These are phyloP conservation scores for Spilogale gracilis DNA, from an alignment of 2,113 vertebrate species.

Conservation along the genomic window DNA sequence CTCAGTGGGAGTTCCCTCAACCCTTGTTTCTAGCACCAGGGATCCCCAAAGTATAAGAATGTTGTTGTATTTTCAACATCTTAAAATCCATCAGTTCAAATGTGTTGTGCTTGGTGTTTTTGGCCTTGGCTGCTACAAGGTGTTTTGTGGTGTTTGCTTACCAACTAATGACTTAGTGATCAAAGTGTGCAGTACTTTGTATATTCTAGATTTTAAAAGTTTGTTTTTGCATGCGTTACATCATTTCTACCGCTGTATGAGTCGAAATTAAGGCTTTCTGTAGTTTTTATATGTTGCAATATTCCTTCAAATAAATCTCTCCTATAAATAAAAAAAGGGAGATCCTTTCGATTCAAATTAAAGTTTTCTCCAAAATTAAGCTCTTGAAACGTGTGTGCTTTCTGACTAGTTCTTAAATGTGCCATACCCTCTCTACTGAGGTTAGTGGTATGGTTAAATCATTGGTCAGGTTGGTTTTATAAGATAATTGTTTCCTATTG, in stretches of 20 bases:
- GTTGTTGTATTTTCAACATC: conserved; percentile 55
- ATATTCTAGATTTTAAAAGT: conserved; percentile 85
- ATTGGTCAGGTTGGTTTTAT: not conserved
- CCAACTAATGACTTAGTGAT: conserved; percentile 80
- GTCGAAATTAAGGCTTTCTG: conserved; percentile 93
- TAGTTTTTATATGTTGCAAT: conserved; percentile 99
- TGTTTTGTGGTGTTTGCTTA: conserved; percentile 72
- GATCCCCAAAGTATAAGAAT: conserved; percentile 78
- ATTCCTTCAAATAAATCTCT: conserved; percentile 98
- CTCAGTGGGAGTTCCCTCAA: not conserved
- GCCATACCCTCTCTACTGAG: not conserved
- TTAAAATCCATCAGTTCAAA: conserved; percentile 61
- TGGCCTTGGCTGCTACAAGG: conserved; percentile 70
- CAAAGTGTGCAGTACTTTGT: conserved; percentile 88
- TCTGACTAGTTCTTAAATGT: not conserved
- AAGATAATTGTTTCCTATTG: not conserved
- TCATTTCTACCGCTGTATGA: conserved; percentile 88
- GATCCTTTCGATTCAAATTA: not conserved
- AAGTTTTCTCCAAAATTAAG: not conserved
- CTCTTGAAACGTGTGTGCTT: not conserved
- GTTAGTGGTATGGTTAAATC: not conserved
- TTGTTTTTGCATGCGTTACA: conserved; percentile 91
- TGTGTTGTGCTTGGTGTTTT: conserved; percentile 68
- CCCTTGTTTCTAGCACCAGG: conserved; percentile 65
- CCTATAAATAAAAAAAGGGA: conserved; percentile 81